These are phyloP conservation scores for Microtus obscurus DNA, from an alignment of 2,797 vertebrate species.

Conservation along the genomic window DNA sequence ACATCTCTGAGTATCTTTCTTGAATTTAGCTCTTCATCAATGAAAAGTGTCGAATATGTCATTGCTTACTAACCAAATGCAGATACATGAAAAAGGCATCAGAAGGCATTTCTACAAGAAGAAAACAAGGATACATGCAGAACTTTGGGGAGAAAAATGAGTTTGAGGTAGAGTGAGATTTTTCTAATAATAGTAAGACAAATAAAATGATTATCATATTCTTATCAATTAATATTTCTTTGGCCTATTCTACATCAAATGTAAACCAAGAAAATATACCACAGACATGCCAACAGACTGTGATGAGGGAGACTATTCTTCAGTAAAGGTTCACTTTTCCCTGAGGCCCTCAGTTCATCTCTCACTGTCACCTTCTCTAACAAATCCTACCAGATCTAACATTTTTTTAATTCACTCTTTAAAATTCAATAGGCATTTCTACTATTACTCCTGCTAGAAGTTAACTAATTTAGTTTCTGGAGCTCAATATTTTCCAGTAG, in stretches of 20 bases:
- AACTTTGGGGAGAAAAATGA: background rate
- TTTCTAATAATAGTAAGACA: background rate
- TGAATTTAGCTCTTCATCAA: background rate
- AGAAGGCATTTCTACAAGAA: background rate
- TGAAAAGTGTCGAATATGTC: rapidly evolving
- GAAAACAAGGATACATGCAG: background rate
- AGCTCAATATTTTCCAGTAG: background rate
- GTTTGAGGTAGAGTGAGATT: background rate
- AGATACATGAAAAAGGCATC: background rate
- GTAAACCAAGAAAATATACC: background rate
- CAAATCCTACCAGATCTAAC: background rate
- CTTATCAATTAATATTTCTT: background rate
- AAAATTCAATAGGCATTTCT: background rate
- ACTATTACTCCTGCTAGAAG: background rate
- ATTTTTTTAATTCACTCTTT: background rate
- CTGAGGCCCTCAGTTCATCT: background rate
- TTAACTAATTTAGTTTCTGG: background rate
- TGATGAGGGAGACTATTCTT: background rate
- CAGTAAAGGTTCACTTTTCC: background rate
- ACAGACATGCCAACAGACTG: background rate
- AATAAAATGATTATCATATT: background rate
- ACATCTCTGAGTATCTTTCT: too few species aligned
- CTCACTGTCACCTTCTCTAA: background rate
- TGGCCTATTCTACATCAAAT: background rate
- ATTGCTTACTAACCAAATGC: background rate